These are phyloP conservation scores for Drosophila teissieri DNA, from an alignment of 1,140 invertebrate species.

Conservation along the genomic window DNA sequence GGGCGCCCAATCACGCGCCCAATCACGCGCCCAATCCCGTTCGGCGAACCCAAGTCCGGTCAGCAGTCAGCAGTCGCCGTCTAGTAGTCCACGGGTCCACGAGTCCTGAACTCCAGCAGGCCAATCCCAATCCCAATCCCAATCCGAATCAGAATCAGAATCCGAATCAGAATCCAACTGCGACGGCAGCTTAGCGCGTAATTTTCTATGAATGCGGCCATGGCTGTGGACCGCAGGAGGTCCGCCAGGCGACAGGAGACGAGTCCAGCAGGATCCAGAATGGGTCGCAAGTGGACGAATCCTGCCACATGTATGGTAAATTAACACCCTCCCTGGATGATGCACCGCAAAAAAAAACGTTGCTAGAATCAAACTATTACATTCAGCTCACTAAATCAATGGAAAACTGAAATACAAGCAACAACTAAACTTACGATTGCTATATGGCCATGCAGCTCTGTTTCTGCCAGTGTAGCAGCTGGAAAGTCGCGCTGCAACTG, in stretches of 20 bases:
- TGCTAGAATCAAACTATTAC: no score
- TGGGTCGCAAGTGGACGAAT: slow-evolving; percentile 12
- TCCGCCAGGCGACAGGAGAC: slow-evolving; percentile 29
- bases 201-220: slow-evolving; percentile 60
- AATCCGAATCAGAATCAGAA: slow-evolving; percentile 10
- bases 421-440: no score
- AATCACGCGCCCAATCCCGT: slow-evolving; percentile 1
- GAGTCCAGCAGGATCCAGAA: neutral
- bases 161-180: slow-evolving; percentile 15
- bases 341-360: neutral
- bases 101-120: neutral
- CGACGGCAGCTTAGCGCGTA: slow-evolving; percentile 51
- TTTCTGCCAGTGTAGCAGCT: slow-evolving; percentile 3
- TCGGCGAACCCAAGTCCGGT: slow-evolving; percentile 10
- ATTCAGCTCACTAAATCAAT: no score
- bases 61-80: neutral
- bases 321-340: slow-evolving; percentile 25
- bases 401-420: no score
- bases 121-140: neutral
- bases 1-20: neutral
- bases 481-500: slow-evolving; percentile 53
- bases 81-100: neutral
- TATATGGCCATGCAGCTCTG: no score
- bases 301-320: slow-evolving; percentile 52
- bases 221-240: slow-evolving; percentile 55